These are phyloP conservation scores for Eurosta solidaginis DNA, from an alignment of 1,140 invertebrate genomes.

Conservation along the genomic window DNA sequence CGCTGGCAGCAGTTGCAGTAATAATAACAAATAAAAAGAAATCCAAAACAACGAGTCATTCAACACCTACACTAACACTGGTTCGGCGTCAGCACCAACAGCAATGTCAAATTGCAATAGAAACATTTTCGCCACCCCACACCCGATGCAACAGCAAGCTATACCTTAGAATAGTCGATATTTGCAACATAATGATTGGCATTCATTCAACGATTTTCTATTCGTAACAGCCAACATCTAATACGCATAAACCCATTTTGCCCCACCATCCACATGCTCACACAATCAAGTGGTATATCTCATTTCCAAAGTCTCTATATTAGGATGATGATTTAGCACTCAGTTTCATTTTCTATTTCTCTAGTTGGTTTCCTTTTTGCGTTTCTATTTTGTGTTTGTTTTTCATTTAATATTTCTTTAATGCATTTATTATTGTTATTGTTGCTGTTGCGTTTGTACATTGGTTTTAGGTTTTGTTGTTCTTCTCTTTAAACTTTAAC, in stretches of 20 bases:
- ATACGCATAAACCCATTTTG: neutral
- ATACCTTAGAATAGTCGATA: no score
- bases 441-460: neutral
- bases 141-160: neutral
- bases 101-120: no score
- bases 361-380: neutral
- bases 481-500: conserved; percentile 33
- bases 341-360: conserved; percentile 16
- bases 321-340: conserved; percentile 29
- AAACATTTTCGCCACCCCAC: neutral
- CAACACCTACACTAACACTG: neutral
- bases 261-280: neutral
- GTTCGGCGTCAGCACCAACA: no score
- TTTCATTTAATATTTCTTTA: neutral
- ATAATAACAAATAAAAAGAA: neutral
- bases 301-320: conserved; percentile 32
- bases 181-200: neutral
- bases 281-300: conserved; percentile 14
- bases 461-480: neutral
- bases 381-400: neutral
- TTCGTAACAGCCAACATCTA: neutral
- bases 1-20: neutral
- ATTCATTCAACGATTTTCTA: neutral
- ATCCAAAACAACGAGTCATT: neutral
- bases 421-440: conserved; percentile 4